Evolutionary conservation across 2,113 vertebrate species (phyloP), one percentile per base, ranked within the genome.

Genomic region (Chloropsis cyanopogon): DNA sequence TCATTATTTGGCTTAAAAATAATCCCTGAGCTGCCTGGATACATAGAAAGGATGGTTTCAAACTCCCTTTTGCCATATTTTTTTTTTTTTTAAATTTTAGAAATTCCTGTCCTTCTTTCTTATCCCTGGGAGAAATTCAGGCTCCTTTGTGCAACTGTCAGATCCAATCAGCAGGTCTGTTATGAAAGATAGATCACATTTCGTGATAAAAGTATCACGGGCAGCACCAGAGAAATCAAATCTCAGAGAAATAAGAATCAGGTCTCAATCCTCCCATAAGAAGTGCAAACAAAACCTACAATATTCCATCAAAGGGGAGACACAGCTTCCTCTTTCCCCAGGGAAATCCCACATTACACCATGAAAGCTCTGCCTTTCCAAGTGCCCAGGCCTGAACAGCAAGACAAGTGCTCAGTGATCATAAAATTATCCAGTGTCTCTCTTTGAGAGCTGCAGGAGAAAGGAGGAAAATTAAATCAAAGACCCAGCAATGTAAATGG

Each of bases 251-350:
- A 71, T 44, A 91, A 86, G 68, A 86, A 80, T 86, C 79, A 60
- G 37, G 16, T 63, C 79, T 47, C 87, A 80, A n/a, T 92, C 84
- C 15, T 79, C 46, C 75, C 60, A 3, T 44, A 70, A 94, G 35
- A 71, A 82, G 75, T 56, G 70, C 68, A 90, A 88, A 86, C 82
- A 88, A 94, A 93, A 93, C 65, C 31, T 71, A 60, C 69, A 91
- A 69, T 25, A 64, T 71, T 24, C 49, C 49, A 92, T 83, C 82
- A 93, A 94, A 86, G 54, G 91, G 49, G 46, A 96, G 60, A 64
- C 60, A 50, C 68, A 86, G 24, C 42, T 92, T 80, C 63, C 31
- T 78, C 47, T 83, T 86, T 93, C 76, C 82, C 41, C 31, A 24
- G 60, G 79, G 71, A 95, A 85, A 86, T 88, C 89, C 76, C 9